phyloP scores from a whole-genome alignment of 2,113 vertebrate species.

The Chloropsis cyanopogon region DNA sequence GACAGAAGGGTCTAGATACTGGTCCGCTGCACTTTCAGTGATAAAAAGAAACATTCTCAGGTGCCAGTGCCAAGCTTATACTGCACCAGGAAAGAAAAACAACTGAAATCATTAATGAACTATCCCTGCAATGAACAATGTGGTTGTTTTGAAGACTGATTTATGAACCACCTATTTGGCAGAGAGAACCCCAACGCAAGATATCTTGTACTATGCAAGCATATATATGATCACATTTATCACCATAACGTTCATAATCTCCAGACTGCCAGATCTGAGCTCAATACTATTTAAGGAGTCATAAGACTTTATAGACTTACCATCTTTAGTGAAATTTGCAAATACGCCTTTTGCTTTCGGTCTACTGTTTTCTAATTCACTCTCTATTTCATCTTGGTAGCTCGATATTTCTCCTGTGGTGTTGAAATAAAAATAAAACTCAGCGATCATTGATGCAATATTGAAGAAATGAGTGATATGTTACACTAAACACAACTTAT shows the following conservation, averaged over 20 bases:
- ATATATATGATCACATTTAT: neutral
- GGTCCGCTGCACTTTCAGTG: neutral
- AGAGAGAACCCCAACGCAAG: neutral
- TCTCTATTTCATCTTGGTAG: slow-evolving; percentile 94
- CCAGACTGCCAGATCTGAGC: neutral
- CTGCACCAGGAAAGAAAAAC: neutral
- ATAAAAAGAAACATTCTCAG: neutral
- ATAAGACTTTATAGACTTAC: slow-evolving; percentile 67
- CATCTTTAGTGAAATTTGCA: slow-evolving; percentile 79
- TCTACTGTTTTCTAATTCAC: slow-evolving; percentile 85
- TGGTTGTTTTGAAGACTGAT: neutral
- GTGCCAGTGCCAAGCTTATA: neutral
- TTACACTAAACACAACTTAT: neutral
- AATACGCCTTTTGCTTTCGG: slow-evolving; percentile 87
- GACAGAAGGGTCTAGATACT: neutral
- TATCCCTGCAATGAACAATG: neutral
- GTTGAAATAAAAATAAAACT: neutral
- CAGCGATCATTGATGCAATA: neutral
- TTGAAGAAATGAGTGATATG: neutral
- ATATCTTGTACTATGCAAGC: neutral
- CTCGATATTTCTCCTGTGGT: slow-evolving; percentile 86
- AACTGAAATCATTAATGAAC: neutral
- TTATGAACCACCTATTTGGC: neutral
- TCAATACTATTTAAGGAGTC: neutral
- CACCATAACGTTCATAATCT: neutral